phyloP scores from a whole-genome alignment of 92 coral and sea anemone species.

The Umimayanthus chanpuru region DNA sequence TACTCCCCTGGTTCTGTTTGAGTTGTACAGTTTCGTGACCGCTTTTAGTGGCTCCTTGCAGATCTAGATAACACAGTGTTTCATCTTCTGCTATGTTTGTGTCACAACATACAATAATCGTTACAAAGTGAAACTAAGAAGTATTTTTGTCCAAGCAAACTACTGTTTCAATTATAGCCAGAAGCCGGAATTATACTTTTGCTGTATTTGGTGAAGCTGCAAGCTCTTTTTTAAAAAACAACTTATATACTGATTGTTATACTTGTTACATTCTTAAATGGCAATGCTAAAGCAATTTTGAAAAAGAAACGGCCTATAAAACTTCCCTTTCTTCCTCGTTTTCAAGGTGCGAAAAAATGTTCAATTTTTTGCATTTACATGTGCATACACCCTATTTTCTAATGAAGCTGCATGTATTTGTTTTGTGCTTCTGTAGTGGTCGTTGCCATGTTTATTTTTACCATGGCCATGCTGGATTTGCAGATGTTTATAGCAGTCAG shows the following conservation, averaged over 20 bases:
- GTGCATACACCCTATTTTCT: conserved; percentile 10
- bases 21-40: too few species aligned
- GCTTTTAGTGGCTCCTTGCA: too few species aligned
- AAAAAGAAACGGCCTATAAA: conserved; percentile 22
- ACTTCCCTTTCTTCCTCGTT: conserved; percentile 2
- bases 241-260: conserved; percentile 3
- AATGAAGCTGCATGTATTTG: not conserved
- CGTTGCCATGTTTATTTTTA: too few species aligned
- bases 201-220: conserved; percentile 12
- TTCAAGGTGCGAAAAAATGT: conserved; percentile 19
- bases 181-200: conserved; percentile 3
- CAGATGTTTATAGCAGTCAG: too few species aligned
- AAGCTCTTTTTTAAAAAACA: conserved; percentile 1
- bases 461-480: too few species aligned
- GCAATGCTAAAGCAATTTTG: conserved; percentile 18
- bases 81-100: too few species aligned
- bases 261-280: conserved; percentile 14
- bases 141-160: too few species aligned
- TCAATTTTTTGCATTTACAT: not conserved
- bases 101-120: too few species aligned
- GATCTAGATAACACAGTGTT: too few species aligned
- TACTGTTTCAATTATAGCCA: not conserved
- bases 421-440: too few species aligned
- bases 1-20: too few species aligned
- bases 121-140: too few species aligned